Conservation (phyloP, 2,797 vertebrate genomes). For the Rhynchotus rufescens region DNA sequence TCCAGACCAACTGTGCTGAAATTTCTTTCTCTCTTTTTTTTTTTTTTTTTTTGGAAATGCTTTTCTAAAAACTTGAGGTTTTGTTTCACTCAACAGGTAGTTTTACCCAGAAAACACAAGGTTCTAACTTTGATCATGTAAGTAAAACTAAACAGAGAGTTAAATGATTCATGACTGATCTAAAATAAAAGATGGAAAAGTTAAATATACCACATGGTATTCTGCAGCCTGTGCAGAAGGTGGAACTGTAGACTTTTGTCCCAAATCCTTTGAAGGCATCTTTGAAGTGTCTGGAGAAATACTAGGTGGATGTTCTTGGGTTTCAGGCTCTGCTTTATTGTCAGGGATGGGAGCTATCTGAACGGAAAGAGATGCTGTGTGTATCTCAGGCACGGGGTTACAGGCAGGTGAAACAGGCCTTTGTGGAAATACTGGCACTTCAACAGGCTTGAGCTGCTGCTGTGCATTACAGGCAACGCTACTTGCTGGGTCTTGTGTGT, state of each 20-base stretch:
- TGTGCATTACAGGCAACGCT: conserved; percentile 73
- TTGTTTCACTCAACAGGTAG: conserved; percentile 59
- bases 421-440: conserved; percentile 54
- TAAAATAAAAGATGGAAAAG: conserved; percentile 73
- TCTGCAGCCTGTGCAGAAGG: conserved; percentile 79
- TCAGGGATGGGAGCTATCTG: conserved; percentile 81
- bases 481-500: conserved; percentile 71
- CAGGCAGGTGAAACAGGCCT: conserved; percentile 62
- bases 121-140: conserved; percentile 43
- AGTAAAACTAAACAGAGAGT: conserved; percentile 67
- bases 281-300: conserved; percentile 79
- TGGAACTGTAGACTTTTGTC: conserved; percentile 75
- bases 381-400: conserved; percentile 74
- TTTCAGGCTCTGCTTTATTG: conserved; percentile 76
- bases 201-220: conserved; percentile 79
- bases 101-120: conserved; percentile 76
- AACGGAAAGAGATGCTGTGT: conserved; percentile 87
- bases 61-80: background rate
- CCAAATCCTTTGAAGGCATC: conserved; percentile 78
- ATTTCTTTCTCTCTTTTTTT: background rate
- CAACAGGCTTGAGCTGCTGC: conserved; percentile 53
- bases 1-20: background rate
- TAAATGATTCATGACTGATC: conserved; percentile 60
- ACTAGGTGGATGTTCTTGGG: conserved; percentile 78
- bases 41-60: background rate